phyloP scores from a whole-genome alignment of 2,113 vertebrate species.

The Bufo bufo region DNA sequence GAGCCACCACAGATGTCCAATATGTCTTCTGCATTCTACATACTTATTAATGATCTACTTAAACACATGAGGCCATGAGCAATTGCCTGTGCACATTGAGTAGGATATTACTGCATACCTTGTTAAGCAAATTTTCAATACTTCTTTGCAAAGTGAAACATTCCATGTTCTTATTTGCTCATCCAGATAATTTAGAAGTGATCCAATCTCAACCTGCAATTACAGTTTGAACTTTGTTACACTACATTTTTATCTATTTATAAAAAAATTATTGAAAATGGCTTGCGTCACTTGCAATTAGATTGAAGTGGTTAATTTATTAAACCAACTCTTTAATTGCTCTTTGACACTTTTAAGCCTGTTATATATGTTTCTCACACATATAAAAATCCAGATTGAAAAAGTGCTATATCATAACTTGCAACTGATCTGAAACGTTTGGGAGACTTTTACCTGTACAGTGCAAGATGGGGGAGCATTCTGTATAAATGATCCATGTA shows the following conservation, averaged over 20 bases:
- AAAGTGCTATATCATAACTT: not conserved
- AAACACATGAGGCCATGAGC: constrained; percentile 62
- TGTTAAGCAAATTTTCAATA: constrained; percentile 8
- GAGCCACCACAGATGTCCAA: constrained; percentile 68
- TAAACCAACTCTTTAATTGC: not conserved
- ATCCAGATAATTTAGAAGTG: not conserved
- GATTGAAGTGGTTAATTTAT: not conserved
- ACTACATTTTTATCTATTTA: not conserved
- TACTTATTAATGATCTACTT: constrained; percentile 70
- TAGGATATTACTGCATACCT: constrained; percentile 6
- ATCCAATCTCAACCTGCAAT: not conserved
- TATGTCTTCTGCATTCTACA: constrained; percentile 65
- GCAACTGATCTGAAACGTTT: too few species aligned
- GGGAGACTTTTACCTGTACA: too few species aligned
- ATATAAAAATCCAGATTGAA: not conserved
- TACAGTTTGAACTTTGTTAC: not conserved
- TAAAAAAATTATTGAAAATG: not conserved
- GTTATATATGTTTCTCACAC: not conserved
- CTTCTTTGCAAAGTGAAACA: not conserved
- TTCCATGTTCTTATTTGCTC: not conserved
- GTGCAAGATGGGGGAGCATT: too few species aligned
- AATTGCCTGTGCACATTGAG: not conserved
- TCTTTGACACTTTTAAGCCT: not conserved
- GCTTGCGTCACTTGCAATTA: not conserved
- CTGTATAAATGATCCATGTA: too few species aligned